phyloP scores from a whole-genome alignment of 2,113 vertebrate species.

The Callipepla californica region DNA sequence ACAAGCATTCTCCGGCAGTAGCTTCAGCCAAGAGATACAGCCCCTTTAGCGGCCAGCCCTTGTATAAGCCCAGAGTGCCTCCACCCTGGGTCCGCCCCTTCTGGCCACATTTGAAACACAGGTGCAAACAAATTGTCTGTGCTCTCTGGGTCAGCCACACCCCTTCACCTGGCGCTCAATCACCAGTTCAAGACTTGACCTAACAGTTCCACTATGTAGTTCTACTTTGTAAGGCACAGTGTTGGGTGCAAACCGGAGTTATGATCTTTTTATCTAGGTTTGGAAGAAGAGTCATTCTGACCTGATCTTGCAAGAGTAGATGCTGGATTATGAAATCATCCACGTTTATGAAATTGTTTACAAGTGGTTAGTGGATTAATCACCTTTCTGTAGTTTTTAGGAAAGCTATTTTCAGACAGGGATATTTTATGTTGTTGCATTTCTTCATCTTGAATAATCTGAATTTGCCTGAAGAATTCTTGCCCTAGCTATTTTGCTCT shows the following conservation, averaged over 20 bases:
- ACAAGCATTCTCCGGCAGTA: too few species aligned
- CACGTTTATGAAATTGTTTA: conserved; percentile 39
- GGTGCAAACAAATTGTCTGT: too few species aligned
- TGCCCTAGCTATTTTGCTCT: conserved; percentile 42
- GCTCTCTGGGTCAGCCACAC: too few species aligned
- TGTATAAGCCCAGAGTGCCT: too few species aligned
- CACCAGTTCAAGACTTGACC: too few species aligned
- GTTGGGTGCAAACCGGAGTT: background rate
- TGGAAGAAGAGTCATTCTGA: conserved; percentile 11
- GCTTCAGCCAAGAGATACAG: too few species aligned
- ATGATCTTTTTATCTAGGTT: conserved; percentile 51
- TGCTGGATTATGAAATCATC: conserved; percentile 33
- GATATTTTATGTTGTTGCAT: conserved; percentile 59
- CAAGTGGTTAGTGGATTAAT: conserved; percentile 50
- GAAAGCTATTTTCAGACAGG: conserved; percentile 31
- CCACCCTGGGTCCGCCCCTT: too few species aligned
- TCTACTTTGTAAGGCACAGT: background rate
- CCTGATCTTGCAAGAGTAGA: conserved; percentile 26
- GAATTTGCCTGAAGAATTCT: conserved; percentile 34
- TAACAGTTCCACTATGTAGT: too few species aligned
- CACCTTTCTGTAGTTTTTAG: conserved; percentile 32
- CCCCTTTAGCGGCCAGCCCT: too few species aligned
- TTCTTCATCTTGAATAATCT: conserved; percentile 65
- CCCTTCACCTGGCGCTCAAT: too few species aligned
- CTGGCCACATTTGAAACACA: too few species aligned